A percentile compares a stretch with the other conserved stretches of the same genome.
Conservation (phyloP, 2,113 vertebrate species). For the Mus spicilegus region DNA sequence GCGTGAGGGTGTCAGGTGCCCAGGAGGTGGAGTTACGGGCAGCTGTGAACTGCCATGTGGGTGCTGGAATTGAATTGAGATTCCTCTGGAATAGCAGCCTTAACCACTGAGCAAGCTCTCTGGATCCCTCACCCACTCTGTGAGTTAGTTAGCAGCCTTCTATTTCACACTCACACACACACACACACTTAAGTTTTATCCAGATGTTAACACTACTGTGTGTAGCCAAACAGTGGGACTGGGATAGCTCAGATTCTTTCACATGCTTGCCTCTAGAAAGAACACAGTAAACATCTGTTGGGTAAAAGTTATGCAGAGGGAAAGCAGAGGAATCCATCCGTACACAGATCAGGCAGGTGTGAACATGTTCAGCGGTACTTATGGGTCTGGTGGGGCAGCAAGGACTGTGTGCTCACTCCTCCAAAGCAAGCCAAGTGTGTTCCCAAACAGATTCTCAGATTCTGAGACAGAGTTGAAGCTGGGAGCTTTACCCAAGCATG, state of each 20-base stretch:
- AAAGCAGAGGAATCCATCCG: too few relatives aligned
- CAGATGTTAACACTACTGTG: neutral
- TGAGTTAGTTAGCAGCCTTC: neutral
- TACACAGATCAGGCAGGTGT: neutral
- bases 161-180: too few relatives aligned
- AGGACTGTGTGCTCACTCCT: too few relatives aligned
- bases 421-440: neutral
- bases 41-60: neutral
- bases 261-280: neutral
- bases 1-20: neutral
- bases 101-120: neutral
- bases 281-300: neutral
- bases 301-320: neutral
- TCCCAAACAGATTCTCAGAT: too few relatives aligned
- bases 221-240: neutral
- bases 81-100: neutral
- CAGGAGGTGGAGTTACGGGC: neutral
- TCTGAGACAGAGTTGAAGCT: neutral
- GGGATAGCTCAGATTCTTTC: neutral
- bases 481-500: neutral
- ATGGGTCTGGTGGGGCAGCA: fast-evolving
- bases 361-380: fast-evolving
- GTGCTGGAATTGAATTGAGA: neutral
- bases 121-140: fast-evolving
- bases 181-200: neutral